Conservation (phyloP, 2,113 vertebrate genomes). For the Scytalopus superciliaris region DNA sequence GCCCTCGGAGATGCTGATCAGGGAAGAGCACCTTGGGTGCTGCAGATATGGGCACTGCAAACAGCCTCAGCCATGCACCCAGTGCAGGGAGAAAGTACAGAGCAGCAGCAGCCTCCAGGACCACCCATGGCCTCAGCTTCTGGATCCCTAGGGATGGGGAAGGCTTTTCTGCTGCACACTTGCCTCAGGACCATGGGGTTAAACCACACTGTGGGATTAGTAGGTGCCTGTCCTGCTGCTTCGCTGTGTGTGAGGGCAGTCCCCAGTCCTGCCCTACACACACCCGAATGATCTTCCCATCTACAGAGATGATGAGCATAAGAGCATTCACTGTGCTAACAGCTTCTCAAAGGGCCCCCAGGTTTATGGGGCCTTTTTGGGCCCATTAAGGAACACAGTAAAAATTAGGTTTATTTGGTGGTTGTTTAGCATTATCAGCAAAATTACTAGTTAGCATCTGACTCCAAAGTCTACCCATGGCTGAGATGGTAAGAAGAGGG, state of each 20-base stretch:
- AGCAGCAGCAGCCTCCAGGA: not conserved
- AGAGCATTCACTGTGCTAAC: rapidly evolving
- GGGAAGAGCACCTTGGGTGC: not conserved
- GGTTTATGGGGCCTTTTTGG: not conserved
- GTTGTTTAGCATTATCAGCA: not conserved
- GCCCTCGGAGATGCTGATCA: rapidly evolving
- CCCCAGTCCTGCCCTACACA: not conserved
- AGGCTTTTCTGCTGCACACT: not conserved
- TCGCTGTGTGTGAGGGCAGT: rapidly evolving
- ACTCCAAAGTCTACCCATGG: not conserved
- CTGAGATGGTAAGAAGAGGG: not conserved
- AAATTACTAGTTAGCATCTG: not conserved
- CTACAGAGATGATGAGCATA: rapidly evolving
- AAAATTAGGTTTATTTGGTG: not conserved
- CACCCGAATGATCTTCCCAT: not conserved
- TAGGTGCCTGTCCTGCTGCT: not conserved
- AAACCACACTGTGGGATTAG: rapidly evolving
- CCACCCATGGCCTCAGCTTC: not conserved
- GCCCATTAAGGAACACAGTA: not conserved
- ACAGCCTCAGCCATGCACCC: rapidly evolving
- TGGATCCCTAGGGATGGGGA: too few species aligned
- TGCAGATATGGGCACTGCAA: rapidly evolving
- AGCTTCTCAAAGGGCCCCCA: not conserved
- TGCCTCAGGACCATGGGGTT: not conserved
- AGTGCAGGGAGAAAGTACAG: not conserved